Evolutionary conservation across 2,797 vertebrate genomes (phyloP).

Genomic region (Smutsia temminckii): DNA sequence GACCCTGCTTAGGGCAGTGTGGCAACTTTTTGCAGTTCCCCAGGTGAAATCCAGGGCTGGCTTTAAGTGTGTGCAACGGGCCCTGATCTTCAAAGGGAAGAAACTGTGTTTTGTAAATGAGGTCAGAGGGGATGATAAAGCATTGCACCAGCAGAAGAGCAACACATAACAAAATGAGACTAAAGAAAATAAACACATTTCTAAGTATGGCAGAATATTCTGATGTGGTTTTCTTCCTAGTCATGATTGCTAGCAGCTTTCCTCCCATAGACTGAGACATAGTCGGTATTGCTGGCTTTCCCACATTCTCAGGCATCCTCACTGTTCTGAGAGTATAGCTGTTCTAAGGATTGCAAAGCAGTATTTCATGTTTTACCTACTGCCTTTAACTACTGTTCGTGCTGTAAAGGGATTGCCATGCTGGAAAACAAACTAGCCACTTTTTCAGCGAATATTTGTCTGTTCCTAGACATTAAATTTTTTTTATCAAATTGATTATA

Average conservation of each 20-base stretch:
- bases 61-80: background rate
- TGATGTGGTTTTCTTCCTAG: background rate
- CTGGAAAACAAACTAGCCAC: background rate
- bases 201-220: background rate
- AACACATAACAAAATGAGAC: background rate
- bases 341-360: background rate
- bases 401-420: background rate
- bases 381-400: background rate
- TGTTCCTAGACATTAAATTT: background rate
- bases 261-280: background rate
- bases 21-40: background rate
- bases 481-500: background rate
- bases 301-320: background rate
- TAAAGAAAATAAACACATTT: conserved; percentile 25
- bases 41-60: background rate
- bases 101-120: background rate
- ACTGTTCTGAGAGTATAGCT: background rate
- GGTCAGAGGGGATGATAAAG: background rate
- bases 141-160: background rate
- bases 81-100: background rate
- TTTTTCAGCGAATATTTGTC: conserved; percentile 18
- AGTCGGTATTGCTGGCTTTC: background rate
- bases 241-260: background rate
- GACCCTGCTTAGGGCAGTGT: background rate
- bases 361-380: background rate